A percentile compares a stretch with the other conserved stretches of the same genome.
phyloP scores from a whole-genome alignment of 2,113 vertebrate genomes.

The Gallinago jamesoni region DNA sequence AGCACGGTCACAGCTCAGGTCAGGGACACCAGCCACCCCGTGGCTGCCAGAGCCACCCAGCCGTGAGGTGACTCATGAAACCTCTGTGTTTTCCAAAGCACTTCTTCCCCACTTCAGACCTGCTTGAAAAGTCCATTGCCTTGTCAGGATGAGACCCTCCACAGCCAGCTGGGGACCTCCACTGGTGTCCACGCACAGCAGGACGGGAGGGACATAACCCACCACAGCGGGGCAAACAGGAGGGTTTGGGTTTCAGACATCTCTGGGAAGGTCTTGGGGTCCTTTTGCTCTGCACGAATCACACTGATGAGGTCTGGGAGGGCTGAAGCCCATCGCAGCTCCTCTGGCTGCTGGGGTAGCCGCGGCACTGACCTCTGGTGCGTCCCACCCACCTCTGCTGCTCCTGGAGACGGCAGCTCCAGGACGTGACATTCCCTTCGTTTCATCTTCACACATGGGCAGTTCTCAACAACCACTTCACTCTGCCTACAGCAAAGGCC shows the following conservation, averaged over 20 bases:
- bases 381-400: background rate
- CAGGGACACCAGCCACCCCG: background rate
- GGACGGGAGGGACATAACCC: background rate
- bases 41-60: fast-evolving
- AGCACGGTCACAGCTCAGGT: background rate
- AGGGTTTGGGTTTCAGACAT: background rate
- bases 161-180: background rate
- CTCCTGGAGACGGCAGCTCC: background rate
- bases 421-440: conserved; percentile 23
- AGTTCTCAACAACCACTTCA: background rate
- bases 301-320: background rate
- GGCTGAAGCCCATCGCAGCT: background rate
- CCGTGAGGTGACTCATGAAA: fast-evolving
- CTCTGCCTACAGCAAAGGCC: background rate
- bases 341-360: background rate
- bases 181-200: fast-evolving
- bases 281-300: background rate
- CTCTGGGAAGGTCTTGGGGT: background rate
- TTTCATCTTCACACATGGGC: conserved; percentile 54
- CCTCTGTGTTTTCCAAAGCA: fast-evolving
- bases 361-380: background rate
- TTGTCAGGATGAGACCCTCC: background rate
- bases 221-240: background rate
- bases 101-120: background rate
- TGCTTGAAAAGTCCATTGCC: background rate